These are phyloP conservation scores for Ectropis grisescens DNA, from an alignment of 1,140 invertebrate genomes.

Conservation along the genomic window DNA sequence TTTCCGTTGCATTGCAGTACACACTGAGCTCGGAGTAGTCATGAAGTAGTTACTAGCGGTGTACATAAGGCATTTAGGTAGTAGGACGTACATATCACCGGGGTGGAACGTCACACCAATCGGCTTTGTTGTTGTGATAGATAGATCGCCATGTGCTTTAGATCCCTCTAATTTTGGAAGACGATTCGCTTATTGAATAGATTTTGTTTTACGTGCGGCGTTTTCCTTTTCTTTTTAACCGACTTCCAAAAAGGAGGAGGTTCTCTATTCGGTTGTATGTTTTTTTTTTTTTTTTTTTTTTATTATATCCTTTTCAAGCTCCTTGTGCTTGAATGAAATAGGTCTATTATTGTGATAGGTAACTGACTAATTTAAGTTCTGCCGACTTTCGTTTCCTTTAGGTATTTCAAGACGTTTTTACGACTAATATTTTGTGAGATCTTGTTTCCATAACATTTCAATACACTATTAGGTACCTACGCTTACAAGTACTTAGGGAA, in stretches of 20 bases:
- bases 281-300: not conserved
- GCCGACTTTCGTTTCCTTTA: too few species aligned
- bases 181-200: slow-evolving; percentile 23
- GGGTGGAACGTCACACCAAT: slow-evolving; percentile 68
- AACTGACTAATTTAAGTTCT: too few species aligned
- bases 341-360: too few species aligned
- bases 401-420: too few species aligned
- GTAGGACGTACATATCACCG: slow-evolving; percentile 67
- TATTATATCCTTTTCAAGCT: not conserved
- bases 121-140: slow-evolving; percentile 67
- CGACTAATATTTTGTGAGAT: too few species aligned
- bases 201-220: slow-evolving; percentile 1
- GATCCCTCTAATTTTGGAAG: slow-evolving; percentile 53
- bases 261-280: too few species aligned
- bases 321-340: too few species aligned
- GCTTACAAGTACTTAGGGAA: too few species aligned
- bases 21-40: slow-evolving; percentile 69
- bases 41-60: slow-evolving; percentile 69
- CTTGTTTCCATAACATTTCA: too few species aligned
- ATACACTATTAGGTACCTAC: too few species aligned
- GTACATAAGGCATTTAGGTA: slow-evolving; percentile 70
- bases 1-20: slow-evolving; percentile 70
- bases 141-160: slow-evolving; percentile 60
- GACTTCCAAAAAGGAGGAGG: too few species aligned
- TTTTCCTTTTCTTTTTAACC: too few species aligned